Evolutionary conservation across 2,113 vertebrate species (phyloP), one percentile per base, ranked within the genome.

Genomic region (Callospermophilus lateralis): DNA sequence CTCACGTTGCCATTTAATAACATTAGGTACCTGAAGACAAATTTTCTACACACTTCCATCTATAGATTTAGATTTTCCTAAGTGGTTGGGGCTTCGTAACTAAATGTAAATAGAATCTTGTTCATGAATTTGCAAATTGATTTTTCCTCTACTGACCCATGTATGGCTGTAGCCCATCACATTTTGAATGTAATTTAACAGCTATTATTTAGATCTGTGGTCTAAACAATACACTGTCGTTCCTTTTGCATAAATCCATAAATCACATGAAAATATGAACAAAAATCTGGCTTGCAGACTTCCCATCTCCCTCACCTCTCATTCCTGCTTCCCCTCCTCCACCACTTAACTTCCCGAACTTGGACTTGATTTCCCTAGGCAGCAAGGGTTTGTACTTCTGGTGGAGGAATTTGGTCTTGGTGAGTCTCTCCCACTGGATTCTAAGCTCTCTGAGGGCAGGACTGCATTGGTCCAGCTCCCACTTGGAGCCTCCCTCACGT

Each of bases 91-190:
- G 22, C 65, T 90, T 95, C 37, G 22, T 83, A 67, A 94, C 53
- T 73, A 76, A 89, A 58, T 45, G 2, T 73, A 84, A 90, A 90
- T 58, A 22, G 26, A 96, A 80, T 68, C 67, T 70, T 72, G 45
- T 39, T 92, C 58, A 63, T 93, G 87, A 92, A 92, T 95, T 77
- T 92, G n/a, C 53, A 95, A 90, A 95, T 65, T 34, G 78, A 72
- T 37, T 95, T 97, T 93, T 70, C 77, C n/a, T 93, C 42, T 84
- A 45, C 76, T 92, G 95, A 61, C 79, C 84, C 51, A 68, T 0
- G 6, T 84, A 83, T 4, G 63, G 42, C 70, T 7, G 2, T 55
- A 89, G 89, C 79, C 55, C 63, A 48, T 89, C 85, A 84, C 37
- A 67, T 61, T 83, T n/a, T 53, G 28, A 48, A 77, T 90, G 87